Evolutionary conservation across 2,113 vertebrate species (phyloP), one percentile per base, ranked within the genome.

Genomic region (Lanius collurio): DNA sequence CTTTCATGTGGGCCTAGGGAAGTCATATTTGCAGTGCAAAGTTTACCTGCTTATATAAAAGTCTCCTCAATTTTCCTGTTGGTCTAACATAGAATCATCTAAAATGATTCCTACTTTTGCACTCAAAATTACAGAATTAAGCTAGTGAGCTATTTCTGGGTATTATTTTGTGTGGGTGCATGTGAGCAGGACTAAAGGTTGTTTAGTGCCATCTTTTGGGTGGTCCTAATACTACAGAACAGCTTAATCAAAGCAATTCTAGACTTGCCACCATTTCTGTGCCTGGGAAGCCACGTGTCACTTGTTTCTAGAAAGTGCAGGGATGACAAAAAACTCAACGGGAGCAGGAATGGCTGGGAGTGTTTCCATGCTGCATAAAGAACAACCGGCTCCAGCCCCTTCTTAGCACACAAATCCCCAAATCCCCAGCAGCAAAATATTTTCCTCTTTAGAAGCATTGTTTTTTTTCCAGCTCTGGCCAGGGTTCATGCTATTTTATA

Each of bases 181-280:
- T 26, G 28, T 37, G 44, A 49, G 12, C 41, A 69, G 27, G 33
- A 95, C 93, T 94, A 11, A 89, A 94, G 88, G 97, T 11, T 96
- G 68, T 89, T 96, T 97, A 96, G 97, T 98, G 97, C 97, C 98
- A 97, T 93, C 97, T 98, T 97, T 98, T 98, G 97, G 97, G 96
- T 85, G 83, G 95, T 93, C 87, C 93, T 94, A 80, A 96, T 92
- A 98, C 93, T 98, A 97, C 97, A 97, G 94, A 93, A 27, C n/a
- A 69, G 46, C 27, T 87, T 57, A 62, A 75, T 67, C 42, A 19
- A 67, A 59, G 53, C 60, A 52, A 31, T 56, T 53, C 4, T 1
- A 55, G 33, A 24, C 31, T 11, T 65, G 39, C 63, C 44, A 46
- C 39, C 56, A 26, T 56, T 74, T 56, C 46, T 10, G 1, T n/a